These are phyloP conservation scores for Strix occidentalis DNA, from an alignment of 2,797 vertebrate genomes.

Conservation along the genomic window DNA sequence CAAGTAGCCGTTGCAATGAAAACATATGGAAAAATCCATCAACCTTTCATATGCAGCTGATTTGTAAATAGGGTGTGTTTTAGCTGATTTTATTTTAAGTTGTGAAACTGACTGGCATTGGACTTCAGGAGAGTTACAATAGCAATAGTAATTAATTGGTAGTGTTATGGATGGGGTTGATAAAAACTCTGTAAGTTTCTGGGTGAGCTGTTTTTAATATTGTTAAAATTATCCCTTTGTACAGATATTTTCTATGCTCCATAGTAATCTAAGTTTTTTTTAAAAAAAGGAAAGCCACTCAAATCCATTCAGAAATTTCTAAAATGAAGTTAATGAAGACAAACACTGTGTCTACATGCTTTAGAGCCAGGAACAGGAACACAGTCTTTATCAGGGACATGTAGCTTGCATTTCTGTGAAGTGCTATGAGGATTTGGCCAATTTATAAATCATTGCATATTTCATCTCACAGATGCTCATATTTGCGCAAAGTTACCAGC, in stretches of 20 bases:
- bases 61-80: background rate
- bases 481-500: background rate
- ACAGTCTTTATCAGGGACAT: background rate
- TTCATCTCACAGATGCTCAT: background rate
- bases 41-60: background rate
- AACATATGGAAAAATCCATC: background rate
- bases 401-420: background rate
- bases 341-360: background rate
- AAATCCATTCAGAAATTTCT: background rate
- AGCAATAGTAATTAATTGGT: background rate
- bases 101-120: background rate
- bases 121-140: background rate
- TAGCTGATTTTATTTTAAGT: background rate
- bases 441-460: background rate
- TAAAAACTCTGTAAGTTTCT: background rate
- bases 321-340: background rate
- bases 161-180: background rate
- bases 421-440: background rate
- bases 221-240: background rate
- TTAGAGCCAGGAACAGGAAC: background rate
- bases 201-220: background rate
- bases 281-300: background rate
- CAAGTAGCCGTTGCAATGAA: background rate
- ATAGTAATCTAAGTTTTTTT: background rate
- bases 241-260: background rate